Conservation (phyloP, 92 coral and sea anemone species). For the Palythoa grandis region DNA sequence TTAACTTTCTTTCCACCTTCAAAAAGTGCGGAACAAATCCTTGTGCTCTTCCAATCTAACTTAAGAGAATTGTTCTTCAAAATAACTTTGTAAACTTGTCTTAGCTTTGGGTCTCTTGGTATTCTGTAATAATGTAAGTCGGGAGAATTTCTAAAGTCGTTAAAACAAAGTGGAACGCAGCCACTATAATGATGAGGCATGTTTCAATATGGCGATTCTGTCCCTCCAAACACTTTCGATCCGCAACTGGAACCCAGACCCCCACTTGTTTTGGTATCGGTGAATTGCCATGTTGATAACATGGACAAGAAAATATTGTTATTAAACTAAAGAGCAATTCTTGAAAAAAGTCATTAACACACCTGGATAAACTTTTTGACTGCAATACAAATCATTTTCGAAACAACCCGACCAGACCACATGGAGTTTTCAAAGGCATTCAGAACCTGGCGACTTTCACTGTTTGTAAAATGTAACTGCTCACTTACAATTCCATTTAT, state of each 20-base stretch:
- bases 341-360: too few relatives aligned
- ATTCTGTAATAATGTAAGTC: slow-evolving; percentile 38
- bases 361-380: too few relatives aligned
- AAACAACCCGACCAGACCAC: too few relatives aligned
- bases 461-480: too few relatives aligned
- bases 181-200: slow-evolving; percentile 28
- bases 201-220: not conserved
- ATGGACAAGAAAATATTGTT: not conserved
- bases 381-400: too few relatives aligned
- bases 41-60: slow-evolving; percentile 35
- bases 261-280: slow-evolving; percentile 23
- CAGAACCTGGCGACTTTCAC: too few relatives aligned
- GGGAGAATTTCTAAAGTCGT: slow-evolving; percentile 44
- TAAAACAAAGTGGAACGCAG: slow-evolving; percentile 35
- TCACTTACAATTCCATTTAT: too few relatives aligned
- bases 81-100: slow-evolving; percentile 18
- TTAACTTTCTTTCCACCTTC: slow-evolving; percentile 46
- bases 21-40: slow-evolving; percentile 39
- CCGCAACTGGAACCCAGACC: slow-evolving; percentile 18
- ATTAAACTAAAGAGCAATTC: too few relatives aligned
- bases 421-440: too few relatives aligned
- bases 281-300: not conserved
- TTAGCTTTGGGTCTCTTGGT: slow-evolving; percentile 24
- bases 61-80: slow-evolving; percentile 39
- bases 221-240: too few relatives aligned